phyloP scores from a whole-genome alignment of 2,797 vertebrate genomes.

The Crenichthys baileyi region DNA sequence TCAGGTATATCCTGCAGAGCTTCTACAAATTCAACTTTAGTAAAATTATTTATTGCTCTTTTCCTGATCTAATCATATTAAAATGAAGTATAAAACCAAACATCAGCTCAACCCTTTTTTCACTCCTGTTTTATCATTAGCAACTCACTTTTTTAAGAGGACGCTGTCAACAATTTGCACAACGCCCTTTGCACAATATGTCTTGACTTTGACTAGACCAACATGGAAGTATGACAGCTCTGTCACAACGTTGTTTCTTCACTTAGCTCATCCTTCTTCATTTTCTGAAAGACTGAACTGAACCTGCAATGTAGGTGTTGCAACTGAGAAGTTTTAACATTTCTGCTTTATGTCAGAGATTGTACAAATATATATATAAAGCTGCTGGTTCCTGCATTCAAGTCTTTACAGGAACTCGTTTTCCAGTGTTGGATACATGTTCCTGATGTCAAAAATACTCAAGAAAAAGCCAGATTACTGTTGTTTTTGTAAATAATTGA shows the following conservation, averaged over 20 bases:
- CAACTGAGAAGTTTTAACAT: not conserved
- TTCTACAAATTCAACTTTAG: too few species aligned
- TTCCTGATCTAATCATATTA: not conserved
- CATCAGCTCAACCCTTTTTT: not conserved
- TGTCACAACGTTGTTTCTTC: constrained; percentile 54
- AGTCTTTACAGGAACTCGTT: not conserved
- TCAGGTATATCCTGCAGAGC: too few species aligned
- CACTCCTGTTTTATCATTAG: not conserved
- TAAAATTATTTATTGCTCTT: not conserved
- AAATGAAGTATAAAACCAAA: not conserved
- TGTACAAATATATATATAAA: not conserved
- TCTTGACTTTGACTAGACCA: not conserved
- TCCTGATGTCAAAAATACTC: not conserved
- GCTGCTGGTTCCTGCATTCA: not conserved
- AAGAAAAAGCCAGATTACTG: not conserved
- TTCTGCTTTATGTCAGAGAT: not conserved
- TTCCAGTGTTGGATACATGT: not conserved
- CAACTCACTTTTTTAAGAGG: not conserved
- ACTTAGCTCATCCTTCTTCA: constrained; percentile 43
- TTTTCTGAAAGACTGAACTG: not conserved
- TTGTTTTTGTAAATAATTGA: not conserved
- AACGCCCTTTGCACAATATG: not conserved
- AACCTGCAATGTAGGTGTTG: not conserved
- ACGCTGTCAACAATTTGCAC: not conserved
- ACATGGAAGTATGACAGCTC: not conserved